phyloP scores from a whole-genome alignment of 2,113 vertebrate species.

The Sinocyclocheilus anophthalmus region DNA sequence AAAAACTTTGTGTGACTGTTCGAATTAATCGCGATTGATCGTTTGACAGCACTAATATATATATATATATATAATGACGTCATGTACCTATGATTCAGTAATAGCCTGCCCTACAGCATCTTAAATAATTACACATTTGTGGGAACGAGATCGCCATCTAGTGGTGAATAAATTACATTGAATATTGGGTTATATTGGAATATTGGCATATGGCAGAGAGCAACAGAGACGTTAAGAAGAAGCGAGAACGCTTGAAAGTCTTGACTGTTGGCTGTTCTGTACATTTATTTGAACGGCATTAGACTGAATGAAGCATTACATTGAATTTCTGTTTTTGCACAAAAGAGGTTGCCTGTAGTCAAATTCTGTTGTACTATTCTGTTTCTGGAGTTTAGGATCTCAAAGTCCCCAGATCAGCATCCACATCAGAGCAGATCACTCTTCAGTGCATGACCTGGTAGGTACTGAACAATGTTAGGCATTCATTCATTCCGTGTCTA shows the following conservation, averaged over 20 bases:
- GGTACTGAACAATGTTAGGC: neutral
- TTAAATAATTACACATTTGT: neutral
- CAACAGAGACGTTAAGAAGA: neutral
- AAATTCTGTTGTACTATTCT: neutral
- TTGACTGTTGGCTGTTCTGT: neutral
- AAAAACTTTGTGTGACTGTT: no score
- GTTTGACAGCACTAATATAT: no score
- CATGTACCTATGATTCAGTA: neutral
- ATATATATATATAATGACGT: neutral
- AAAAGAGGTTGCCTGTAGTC: neutral
- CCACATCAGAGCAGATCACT: neutral
- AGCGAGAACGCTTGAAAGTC: neutral
- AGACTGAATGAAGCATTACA: neutral
- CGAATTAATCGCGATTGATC: no score
- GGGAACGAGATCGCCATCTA: conserved; percentile 1
- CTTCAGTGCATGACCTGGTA: neutral
- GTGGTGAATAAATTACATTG: neutral
- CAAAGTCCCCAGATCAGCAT: neutral
- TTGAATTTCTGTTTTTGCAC: neutral
- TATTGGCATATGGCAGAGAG: neutral
- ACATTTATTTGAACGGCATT: neutral
- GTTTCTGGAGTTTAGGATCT: neutral
- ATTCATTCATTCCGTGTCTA: neutral
- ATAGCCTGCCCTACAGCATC: neutral
- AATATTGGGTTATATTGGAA: neutral